phyloP scores from a whole-genome alignment of 2,888 invertebrate genomes.

The Linnaemya tessellans region DNA sequence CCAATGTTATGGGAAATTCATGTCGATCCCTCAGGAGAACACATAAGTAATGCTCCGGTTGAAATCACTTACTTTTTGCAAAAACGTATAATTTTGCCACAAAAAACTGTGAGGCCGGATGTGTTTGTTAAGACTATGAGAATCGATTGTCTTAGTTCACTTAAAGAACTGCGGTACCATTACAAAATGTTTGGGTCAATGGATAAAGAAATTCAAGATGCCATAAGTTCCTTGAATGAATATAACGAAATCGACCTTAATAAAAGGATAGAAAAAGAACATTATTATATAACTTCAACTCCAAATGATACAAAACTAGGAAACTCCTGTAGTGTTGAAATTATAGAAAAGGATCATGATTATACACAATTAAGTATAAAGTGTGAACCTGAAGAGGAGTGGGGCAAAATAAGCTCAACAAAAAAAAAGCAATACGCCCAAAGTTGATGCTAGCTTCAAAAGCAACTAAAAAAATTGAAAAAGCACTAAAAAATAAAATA shows the following conservation, averaged over 20 bases:
- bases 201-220: background rate
- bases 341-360: background rate
- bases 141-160: slow-evolving; percentile 4
- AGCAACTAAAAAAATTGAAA: background rate
- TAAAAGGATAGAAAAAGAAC: background rate
- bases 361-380: background rate
- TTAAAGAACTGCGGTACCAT: slow-evolving; percentile 7
- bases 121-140: slow-evolving; percentile 16
- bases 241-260: too few relatives aligned
- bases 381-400: too few relatives aligned
- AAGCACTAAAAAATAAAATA: too few relatives aligned
- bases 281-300: background rate
- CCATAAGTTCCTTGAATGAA: background rate
- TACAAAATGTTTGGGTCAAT: slow-evolving; percentile 6
- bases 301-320: background rate
- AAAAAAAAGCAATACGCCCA: background rate
- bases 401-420: background rate
- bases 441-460: too few relatives aligned
- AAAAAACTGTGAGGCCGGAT: too few relatives aligned
- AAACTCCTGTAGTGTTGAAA: background rate
- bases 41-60: too few relatives aligned
- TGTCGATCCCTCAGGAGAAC: too few relatives aligned
- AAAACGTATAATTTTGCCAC: too few relatives aligned
- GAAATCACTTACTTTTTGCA: too few relatives aligned
- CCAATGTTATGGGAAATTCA: too few relatives aligned